Percentiles rank a stretch among this genome's conserved stretches.
Evolutionary conservation across 2,797 vertebrate species (phyloP).

Genomic region (Enteromius treurensis): DNA sequence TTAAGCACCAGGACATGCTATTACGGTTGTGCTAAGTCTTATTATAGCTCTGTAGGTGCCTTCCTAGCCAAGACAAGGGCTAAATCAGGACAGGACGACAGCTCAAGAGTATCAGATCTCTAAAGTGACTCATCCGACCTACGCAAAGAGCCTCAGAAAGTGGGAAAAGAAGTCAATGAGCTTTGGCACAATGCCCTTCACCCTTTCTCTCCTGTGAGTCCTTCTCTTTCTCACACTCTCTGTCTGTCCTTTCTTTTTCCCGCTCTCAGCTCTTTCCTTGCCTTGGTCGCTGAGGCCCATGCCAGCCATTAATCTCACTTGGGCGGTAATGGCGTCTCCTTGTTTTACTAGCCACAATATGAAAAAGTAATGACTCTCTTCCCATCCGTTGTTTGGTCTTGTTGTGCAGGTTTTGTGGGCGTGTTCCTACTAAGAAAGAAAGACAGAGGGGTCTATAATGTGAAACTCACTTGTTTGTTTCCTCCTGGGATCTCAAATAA

Average conservation of each 20-base stretch:
- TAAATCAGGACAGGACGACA: constrained; percentile 39
- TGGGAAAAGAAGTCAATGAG: constrained; percentile 24
- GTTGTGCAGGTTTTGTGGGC: constrained; percentile 18
- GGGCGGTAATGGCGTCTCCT: constrained; percentile 55
- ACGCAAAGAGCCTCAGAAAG: constrained; percentile 5
- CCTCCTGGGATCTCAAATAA: neutral
- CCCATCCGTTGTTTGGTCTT: constrained; percentile 29
- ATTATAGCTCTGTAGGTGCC: constrained; percentile 15
- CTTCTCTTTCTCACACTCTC: constrained; percentile 16
- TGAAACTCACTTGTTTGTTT: constrained; percentile 3
- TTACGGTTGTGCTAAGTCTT: neutral
- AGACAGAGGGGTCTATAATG: constrained; percentile 25
- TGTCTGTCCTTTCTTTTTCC: neutral
- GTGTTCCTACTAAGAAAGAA: constrained; percentile 3
- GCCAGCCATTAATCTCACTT: constrained; percentile 62
- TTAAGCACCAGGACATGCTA: neutral
- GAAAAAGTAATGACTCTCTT: constrained; percentile 65
- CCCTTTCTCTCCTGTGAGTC: constrained; percentile 17
- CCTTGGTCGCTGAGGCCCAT: constrained; percentile 34
- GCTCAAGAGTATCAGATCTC: constrained; percentile 35
- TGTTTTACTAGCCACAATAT: constrained; percentile 53
- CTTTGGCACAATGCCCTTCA: constrained; percentile 28
- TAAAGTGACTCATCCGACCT: constrained; percentile 36
- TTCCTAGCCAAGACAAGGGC: constrained; percentile 18
- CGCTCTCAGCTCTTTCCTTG: constrained; percentile 38